Evolutionary conservation across 2,797 vertebrate genomes (phyloP).

Genomic region (Anas capensis): DNA sequence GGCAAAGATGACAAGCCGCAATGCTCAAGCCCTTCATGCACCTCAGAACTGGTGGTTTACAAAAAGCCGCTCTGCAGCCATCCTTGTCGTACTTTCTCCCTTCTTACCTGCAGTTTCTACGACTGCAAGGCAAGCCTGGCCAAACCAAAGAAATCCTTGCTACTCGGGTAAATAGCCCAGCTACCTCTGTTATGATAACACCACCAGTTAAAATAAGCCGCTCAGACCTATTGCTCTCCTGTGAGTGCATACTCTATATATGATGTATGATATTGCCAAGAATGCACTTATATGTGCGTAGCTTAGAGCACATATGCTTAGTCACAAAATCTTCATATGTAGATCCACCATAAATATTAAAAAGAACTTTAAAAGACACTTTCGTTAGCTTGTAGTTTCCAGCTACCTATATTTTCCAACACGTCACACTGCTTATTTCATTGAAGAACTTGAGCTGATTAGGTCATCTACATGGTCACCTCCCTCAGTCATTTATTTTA

Average conservation of each 20-base stretch:
- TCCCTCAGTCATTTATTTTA: neutral
- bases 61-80: neutral
- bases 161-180: neutral
- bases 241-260: neutral
- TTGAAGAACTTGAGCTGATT: neutral
- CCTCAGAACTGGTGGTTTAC: neutral
- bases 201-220: neutral
- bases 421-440: neutral
- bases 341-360: neutral
- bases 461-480: neutral
- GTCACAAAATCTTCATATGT: neutral
- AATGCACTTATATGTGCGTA: neutral
- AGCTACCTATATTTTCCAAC: neutral
- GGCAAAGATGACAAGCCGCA: neutral
- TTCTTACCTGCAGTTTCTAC: neutral
- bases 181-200: neutral
- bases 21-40: neutral
- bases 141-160: neutral
- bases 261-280: neutral
- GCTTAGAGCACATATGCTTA: neutral
- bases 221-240: neutral
- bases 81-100: fast-evolving
- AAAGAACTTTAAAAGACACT: neutral
- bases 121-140: neutral
- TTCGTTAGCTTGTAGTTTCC: conserved; percentile 9